phyloP scores from a whole-genome alignment of 2,797 vertebrate species.

The Galaxias olidus region DNA sequence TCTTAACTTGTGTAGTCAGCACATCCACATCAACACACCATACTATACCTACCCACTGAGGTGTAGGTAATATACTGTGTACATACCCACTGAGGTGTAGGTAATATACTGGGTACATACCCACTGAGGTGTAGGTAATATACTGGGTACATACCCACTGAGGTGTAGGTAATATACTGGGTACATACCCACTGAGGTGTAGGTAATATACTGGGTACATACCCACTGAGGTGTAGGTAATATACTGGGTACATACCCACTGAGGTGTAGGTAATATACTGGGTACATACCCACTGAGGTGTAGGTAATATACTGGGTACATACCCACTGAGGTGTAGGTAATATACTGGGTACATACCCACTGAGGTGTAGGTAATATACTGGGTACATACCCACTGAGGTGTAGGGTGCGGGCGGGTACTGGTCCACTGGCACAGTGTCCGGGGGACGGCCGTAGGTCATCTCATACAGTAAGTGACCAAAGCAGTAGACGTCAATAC shows the following conservation, averaged over 20 bases:
- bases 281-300: constrained; percentile 5
- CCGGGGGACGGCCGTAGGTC: constrained; percentile 89
- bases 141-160: too few species aligned
- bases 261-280: background rate
- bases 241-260: background rate
- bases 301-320: background rate
- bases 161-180: too few species aligned
- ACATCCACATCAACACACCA: too few species aligned
- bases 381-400: constrained; percentile 82
- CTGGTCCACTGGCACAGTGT: constrained; percentile 83
- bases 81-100: too few species aligned
- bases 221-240: too few species aligned
- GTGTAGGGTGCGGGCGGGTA: constrained; percentile 82
- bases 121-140: too few species aligned
- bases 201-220: too few species aligned
- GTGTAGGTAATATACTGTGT: too few species aligned
- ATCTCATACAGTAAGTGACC: constrained; percentile 96
- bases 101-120: too few species aligned
- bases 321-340: constrained; percentile 3
- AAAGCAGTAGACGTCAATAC: constrained; percentile 90
- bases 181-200: background rate
- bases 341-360: background rate
- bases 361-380: constrained; percentile 2
- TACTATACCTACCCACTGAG: too few species aligned
- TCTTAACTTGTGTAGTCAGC: too few species aligned